Base-by-base conservation (phyloP, 2,797 vertebrate species). In the Pteropus rufus region DNA sequence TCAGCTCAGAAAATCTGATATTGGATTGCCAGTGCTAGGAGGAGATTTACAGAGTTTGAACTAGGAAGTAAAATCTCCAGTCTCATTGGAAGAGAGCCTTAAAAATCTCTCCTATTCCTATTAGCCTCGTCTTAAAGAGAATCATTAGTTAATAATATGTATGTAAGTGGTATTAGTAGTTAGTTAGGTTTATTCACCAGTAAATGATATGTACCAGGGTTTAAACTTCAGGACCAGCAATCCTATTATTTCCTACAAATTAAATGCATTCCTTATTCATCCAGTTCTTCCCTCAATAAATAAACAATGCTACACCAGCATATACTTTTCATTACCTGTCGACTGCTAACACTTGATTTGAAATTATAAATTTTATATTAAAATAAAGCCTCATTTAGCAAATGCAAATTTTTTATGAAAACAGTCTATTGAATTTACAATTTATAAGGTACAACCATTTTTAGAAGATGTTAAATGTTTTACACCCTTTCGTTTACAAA, bases 131-230 rank as follows among this genome's bases (percentile, higher is more conserved):
- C 97, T 98, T 98, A 96, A 92, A 98, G 97, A 99, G 98, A 98
- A 98, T 99, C 99, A 99, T 97, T 96, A 97, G 96, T 97, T 98
- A 98, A 98, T 98, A 98, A 98, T 98, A 98, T 98, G 98, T 98
- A 97, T 98, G 99, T 98, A 98, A 99, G 98, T 98, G 98, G 98
- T 98, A 99, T 99, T 99, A 99, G 99, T 99, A 98, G 99, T 99
- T 98, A 98, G 99, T 99, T 98, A 99, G 98, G 98, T 98, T 98
- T 98, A 98, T 98, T 99, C 98, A 98, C 98, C 98, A 99, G 98
- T 95, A 97, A 98, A 98, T 98, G 98, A 98, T 97, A 97, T 93
- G 98, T 95, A 98, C 96, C 36, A 73, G 7, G 54, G 94, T 69
- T 98, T 97, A 94, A 98, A 98, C 98, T 98, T 98, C 98, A 96